Base-by-base conservation (phyloP, 2,888 invertebrate species). In the Tinea semifulvella region DNA sequence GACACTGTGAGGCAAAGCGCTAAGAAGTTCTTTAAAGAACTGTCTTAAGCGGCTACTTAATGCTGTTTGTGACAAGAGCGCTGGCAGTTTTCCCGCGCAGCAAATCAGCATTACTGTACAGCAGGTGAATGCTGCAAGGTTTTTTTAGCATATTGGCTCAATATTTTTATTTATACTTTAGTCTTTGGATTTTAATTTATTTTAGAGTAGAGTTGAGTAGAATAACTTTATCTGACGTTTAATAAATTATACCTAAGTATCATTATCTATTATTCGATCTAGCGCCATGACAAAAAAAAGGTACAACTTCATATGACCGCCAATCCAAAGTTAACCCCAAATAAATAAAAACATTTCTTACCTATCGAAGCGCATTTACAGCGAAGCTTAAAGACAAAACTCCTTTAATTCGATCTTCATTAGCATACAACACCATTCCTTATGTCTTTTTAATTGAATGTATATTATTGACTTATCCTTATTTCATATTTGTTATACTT, bases 281-380 rank as follows among this genome's bases (percentile, higher is more conserved):
- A 31, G 6, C n/a, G 31, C 6, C 5, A 11, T 11, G 4, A 31
- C 6, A 31, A 14, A 40, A 40, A 40, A 20, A 46, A 42, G 42
- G 35, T 42, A 46, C 42, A 42, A 46, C 42, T 46, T 36, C 43
- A 26, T 46, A 43, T 46, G 46, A 43, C 40, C 40, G 40, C 40
- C 46, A 46, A 46, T 46, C 22, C 43, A 25, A 28, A 6, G 46
- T 27, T 46, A 43, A 46, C 46, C 46, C 35, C 42, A 40, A 22
- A 22, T 40, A 22, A 40, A 40, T 22, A 40, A 40, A 40, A 40
- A 40, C 6, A 28, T 18, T 40, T 22, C 13, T 40, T 40, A 20
- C 7, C 20, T 40, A 22, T 40, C 22, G 19, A 18, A 36, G 36
- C 36, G 17, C 17, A 36, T 36, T 16, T 18, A 14, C 16, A 16